Conservation (phyloP, 2,888 invertebrate species). For the Aquatica leii region DNA sequence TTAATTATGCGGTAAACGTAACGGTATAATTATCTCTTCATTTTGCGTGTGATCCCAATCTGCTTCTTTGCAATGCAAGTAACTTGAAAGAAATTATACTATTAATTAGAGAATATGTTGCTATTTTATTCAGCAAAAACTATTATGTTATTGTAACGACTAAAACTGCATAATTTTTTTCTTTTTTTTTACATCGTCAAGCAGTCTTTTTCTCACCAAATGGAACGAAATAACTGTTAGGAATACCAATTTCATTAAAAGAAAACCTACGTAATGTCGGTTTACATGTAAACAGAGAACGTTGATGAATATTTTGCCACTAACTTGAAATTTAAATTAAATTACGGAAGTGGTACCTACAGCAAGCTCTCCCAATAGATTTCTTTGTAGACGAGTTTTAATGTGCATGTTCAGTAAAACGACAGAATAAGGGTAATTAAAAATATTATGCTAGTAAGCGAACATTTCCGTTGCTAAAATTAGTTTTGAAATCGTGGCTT, state of each 20-base stretch:
- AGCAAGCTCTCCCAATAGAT: constrained; percentile 13
- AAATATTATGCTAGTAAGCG: constrained; percentile 25
- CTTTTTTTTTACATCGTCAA: background rate
- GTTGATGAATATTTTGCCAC: constrained; percentile 7
- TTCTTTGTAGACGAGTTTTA: constrained; percentile 13
- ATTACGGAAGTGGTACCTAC: constrained; percentile 6
- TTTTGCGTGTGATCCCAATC: no score
- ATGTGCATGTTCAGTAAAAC: constrained; percentile 14
- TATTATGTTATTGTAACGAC: no score
- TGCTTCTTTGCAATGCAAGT: no score
- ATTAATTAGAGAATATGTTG: no score
- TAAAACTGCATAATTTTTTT: no score
- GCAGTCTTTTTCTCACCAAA: background rate
- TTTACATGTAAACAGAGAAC: constrained; percentile 5
- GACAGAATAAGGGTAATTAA: constrained; percentile 28
- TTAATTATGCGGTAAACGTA: no score
- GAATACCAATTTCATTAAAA: constrained; percentile 13
- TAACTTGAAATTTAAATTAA: constrained; percentile 12
- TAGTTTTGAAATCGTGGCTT: constrained; percentile 57
- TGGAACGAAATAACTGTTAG: constrained; percentile 6
- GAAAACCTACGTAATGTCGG: constrained; percentile 1
- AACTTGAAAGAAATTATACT: no score
- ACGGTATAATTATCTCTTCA: no score
- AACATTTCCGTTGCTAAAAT: constrained; percentile 37
- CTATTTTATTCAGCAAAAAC: no score